Evolutionary conservation across 1,140 invertebrate species (phyloP), one percentile per base, ranked within the genome.

Genomic region (Druon quercuslanigerum): DNA sequence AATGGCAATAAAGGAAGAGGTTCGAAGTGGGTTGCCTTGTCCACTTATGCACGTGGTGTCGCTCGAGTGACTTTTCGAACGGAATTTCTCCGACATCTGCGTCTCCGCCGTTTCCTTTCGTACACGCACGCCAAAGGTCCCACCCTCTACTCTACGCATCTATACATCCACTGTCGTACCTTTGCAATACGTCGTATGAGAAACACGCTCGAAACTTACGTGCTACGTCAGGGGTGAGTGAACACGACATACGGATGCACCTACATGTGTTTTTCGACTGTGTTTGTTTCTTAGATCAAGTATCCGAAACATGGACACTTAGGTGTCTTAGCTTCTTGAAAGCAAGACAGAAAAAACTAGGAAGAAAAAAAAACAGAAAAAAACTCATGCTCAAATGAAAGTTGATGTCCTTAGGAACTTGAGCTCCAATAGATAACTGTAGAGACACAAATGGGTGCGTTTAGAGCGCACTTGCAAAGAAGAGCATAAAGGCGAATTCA

Each of bases 41-140:
- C 87, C 89, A 88, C 89, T 91, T 91, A 91, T 91, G 86, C 88
- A 87, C 87, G 83, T 82, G 83, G 88, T 83, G 77, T 80, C 89
- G 90, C 87, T 91, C 87, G 84, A 91, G 89, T 91, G 87, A 92
- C 85, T 90, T 86, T 87, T 85, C 87, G 86, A 91, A 91, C 89
- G 87, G 88, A 89, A 90, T 91, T 91, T 88, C 87, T 88, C 87
- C 83, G 86, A 90, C 90, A 91, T 91, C 89, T 91, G 90, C 88
- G 87, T 85, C 81, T 85, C 84, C 79, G 72, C 78, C 83, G 85
- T 85, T 88, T 87, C 85, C 87, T 87, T 88, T 86, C 85, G 81
- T 83, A 81, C 77, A 78, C 75, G 79, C 77, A 78, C 75, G 79
- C 79, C 78, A 80, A 79, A 78, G 80, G 78, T 84, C 80, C 81